Conservation (phyloP, 1,140 invertebrate genomes). For the Chrysoperla carnea region DNA sequence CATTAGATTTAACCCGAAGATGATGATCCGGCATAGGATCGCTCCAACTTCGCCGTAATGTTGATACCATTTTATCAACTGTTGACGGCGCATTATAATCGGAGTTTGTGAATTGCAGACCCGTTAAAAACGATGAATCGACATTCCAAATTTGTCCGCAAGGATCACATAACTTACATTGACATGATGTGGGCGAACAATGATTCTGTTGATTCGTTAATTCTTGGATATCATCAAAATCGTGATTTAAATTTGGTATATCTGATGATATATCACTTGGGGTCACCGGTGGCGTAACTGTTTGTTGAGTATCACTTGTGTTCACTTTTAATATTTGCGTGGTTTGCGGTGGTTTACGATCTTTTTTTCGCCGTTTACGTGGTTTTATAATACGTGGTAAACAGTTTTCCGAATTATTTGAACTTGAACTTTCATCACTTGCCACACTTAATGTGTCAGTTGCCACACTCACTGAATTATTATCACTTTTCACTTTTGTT, state of each 20-base stretch:
- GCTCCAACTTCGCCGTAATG: slow-evolving; percentile 39
- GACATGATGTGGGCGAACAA: slow-evolving; percentile 39
- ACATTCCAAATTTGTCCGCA: slow-evolving; percentile 59
- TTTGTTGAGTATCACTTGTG: too few relatives aligned
- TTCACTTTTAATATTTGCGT: too few relatives aligned
- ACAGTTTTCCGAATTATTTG: slow-evolving; percentile 54
- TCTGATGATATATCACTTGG: slow-evolving; percentile 9
- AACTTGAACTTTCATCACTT: slow-evolving; percentile 57
- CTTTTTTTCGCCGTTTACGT: slow-evolving; percentile 74
- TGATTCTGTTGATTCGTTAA: slow-evolving; percentile 21
- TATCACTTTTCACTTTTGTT: too few relatives aligned
- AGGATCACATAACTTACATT: slow-evolving; percentile 64
- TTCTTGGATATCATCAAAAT: slow-evolving; percentile 24
- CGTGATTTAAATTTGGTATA: slow-evolving; percentile 18
- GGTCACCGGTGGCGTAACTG: too few relatives aligned
- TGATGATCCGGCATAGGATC: slow-evolving; percentile 30
- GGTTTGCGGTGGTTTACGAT: slow-evolving; percentile 41
- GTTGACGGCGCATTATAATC: slow-evolving; percentile 1
- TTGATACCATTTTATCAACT: slow-evolving; percentile 22
- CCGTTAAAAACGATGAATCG: slow-evolving; percentile 29
- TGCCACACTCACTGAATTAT: slow-evolving; percentile 12
- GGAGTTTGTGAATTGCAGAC: slow-evolving; percentile 4
- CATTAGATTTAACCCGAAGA: slow-evolving; percentile 18
- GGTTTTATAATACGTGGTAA: slow-evolving; percentile 77
- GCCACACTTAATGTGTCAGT: slow-evolving; percentile 50